Percentiles rank a stretch among this genome's conserved stretches.
Evolutionary conservation across 1,140 invertebrate species (phyloP).

Genomic region (Bombus affinis): DNA sequence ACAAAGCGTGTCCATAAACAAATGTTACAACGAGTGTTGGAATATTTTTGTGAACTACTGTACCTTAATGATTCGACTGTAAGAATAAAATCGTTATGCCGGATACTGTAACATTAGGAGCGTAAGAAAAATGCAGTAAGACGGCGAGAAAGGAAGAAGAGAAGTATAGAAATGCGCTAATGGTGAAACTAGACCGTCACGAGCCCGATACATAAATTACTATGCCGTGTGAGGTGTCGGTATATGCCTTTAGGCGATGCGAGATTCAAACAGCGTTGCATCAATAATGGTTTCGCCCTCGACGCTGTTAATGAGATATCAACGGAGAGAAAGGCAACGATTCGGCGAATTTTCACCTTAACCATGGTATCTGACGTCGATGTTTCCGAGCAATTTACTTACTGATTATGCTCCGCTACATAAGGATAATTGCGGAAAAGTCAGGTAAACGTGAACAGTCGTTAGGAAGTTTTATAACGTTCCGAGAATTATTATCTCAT

Average conservation of each 20-base stretch:
- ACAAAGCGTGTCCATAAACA: no score
- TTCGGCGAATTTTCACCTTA: background rate
- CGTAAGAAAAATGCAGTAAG: background rate
- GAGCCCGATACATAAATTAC: conserved; percentile 30
- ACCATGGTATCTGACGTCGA: no score
- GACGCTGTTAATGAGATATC: conserved; percentile 8
- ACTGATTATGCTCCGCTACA: background rate
- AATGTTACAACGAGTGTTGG: no score
- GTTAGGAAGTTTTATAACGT: background rate
- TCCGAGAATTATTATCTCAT: background rate
- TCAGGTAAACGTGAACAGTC: background rate
- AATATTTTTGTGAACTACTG: no score
- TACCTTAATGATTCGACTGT: background rate
- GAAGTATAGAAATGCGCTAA: background rate
- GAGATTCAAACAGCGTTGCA: background rate
- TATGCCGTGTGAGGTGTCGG: background rate
- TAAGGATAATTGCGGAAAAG: background rate
- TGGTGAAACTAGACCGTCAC: conserved; percentile 30
- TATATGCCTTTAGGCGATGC: background rate
- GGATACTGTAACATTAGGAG: background rate
- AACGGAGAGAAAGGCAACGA: background rate
- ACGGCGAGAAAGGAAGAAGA: background rate
- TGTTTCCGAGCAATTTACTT: background rate
- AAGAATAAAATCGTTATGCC: background rate
- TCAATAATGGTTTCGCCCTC: conserved; percentile 15